Evolutionary conservation across 2,888 invertebrate genomes (phyloP), one percentile per base, ranked within the genome.

Genomic region (Microplitis deprimator): DNA sequence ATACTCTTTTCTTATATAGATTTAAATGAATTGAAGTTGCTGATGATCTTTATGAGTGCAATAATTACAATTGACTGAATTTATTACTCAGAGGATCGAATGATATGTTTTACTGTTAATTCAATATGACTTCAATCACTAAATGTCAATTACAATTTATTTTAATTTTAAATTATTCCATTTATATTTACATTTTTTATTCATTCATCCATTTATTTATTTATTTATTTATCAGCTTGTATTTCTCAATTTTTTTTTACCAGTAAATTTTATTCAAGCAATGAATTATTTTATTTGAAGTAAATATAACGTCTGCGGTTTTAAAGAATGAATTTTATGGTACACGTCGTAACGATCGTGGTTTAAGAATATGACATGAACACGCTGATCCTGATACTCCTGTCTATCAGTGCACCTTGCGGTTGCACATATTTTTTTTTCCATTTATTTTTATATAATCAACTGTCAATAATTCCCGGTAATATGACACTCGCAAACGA

Each of bases 401-500:
- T 68, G 50, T 40, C 50, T 74, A 50, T 17, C 64, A 68, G 69
- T 77, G 79, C 81, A 82, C 81, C 83, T 84, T 82, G 84, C 80
- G 82, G 84, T 81, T 68, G n/a, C 7, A 40, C 20, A 6, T 2
- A 69, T 79, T 76, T 82, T 82, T 78, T 40, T 71, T 75, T 72
- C 72, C 76, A 13, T 61, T 69, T 68, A 40, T 62, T 69, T 68
- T 29, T 61, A 40, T 39, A 20, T 38, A 70, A 50, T 60, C 61
- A 50, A 71, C 29, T 65, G 64, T 76, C 59, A n/a, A 76, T 84
- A 83, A 86, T 87, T 87, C 85, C 82, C 77, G 80, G 88, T 88
- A 87, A 88, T 85, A 76, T 82, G 81, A 88, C 84, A 86, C 84
- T 79, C 83, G 80, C 84, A 84, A 87, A 85, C 83, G 87, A 88